Evolutionary conservation across 1,140 invertebrate species (phyloP), one percentile per base, ranked within the genome.

Genomic region (Argopecten irradians): DNA sequence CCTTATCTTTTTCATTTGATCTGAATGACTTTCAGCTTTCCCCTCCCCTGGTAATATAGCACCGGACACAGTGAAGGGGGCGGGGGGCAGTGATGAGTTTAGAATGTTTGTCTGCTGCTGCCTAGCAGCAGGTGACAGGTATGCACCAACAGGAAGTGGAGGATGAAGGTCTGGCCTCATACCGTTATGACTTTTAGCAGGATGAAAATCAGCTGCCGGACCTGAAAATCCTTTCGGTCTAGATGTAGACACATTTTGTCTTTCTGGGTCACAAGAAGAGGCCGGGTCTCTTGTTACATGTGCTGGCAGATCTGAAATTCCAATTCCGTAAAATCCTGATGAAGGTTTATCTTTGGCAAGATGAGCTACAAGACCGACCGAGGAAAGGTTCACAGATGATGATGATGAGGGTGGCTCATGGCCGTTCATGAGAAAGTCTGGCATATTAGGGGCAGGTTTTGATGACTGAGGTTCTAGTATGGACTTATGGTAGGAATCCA

Each of bases 1-100:
- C 83, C 91, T 90, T 0, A 94, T 91, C 35, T 91, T 92, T 71
- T 87, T 89, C 83, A 93, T 36, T 13, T 91, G 91, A 34, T 92
- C 91, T n/a, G 86, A 71, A 34, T 92, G 85, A 19, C 55, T 83
- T 39, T 82, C 55, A 83, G 46, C 39, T 82, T 71, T 71, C 55
- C 55, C 55, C 55, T 71, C 55, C 55, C 55, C 55, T 71, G 55
- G 55, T 71, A 71, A 71, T n/a, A 71, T 71, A 71, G 55, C 55
- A 71, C 55, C 55, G 2, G 55, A 71, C 55, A 71, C 22, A 16
- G 55, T 71, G 55, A 28, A n/a, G 11, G 55, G 55, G n/a, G 39
- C 34, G n/a, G 55, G 28, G 9, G 43, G 83, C 36, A 84, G 36
- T 36, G 83, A 84, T 36, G 83, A 34, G 34, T n/a, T 84, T 11